A percentile compares a stretch with the other conserved stretches of the same genome.
Conservation (phyloP, 1,140 invertebrate genomes). For the Rhizoglyphus robini region DNA sequence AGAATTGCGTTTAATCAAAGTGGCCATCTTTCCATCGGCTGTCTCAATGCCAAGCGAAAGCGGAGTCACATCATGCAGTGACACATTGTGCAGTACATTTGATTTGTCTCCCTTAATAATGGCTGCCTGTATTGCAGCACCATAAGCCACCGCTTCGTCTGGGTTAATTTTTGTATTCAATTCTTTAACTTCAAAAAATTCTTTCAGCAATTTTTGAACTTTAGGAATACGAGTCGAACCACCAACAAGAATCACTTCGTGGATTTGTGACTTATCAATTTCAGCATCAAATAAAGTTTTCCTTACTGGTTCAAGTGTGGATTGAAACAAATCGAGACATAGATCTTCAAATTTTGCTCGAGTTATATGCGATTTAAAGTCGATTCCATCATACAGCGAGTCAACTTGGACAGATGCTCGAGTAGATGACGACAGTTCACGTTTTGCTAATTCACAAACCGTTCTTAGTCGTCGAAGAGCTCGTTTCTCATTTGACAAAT, state of each 20-base stretch:
- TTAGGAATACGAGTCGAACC: slow-evolving; percentile 98
- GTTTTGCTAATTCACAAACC: slow-evolving; percentile 95
- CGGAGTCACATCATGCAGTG: slow-evolving; percentile 84
- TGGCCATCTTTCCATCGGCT: slow-evolving; percentile 90
- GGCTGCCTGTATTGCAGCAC: slow-evolving; percentile 56
- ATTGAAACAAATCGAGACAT: slow-evolving; percentile 64
- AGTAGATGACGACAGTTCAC: slow-evolving; percentile 88
- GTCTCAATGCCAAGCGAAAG: slow-evolving; percentile 92
- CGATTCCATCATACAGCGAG: no score
- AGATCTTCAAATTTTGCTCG: slow-evolving; percentile 86
- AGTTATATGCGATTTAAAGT: slow-evolving; percentile 90
- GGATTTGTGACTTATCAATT: slow-evolving; percentile 44
- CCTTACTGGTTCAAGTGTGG: slow-evolving; percentile 33
- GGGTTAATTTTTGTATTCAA: slow-evolving; percentile 89
- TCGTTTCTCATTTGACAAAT: slow-evolving; percentile 81
- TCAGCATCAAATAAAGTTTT: slow-evolving; percentile 33
- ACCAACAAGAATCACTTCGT: slow-evolving; percentile 92
- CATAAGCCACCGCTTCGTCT: slow-evolving; percentile 72
- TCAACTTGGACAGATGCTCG: slow-evolving; percentile 88
- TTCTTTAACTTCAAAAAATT: slow-evolving; percentile 79
- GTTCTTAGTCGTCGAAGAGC: slow-evolving; percentile 89
- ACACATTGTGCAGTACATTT: slow-evolving; percentile 73
- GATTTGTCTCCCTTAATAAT: slow-evolving; percentile 88
- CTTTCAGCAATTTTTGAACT: slow-evolving; percentile 65
- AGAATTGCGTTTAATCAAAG: slow-evolving; percentile 85